Evolutionary conservation across 2,888 invertebrate species (phyloP).

Genomic region (Artemia sinica): DNA sequence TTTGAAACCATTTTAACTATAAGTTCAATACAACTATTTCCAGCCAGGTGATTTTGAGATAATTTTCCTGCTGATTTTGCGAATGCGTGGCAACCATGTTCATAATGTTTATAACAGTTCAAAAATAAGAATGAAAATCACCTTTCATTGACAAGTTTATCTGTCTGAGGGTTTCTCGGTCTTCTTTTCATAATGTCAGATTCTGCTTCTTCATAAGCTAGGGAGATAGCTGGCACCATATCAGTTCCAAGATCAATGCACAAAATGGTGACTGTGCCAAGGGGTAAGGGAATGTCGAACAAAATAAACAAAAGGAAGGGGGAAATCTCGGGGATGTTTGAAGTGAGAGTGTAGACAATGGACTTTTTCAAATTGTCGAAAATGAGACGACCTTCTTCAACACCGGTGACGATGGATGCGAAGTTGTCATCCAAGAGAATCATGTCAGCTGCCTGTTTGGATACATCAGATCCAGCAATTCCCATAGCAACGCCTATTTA

Average conservation of each 20-base stretch:
- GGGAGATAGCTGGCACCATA: constrained; percentile 80
- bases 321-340: constrained; percentile 94
- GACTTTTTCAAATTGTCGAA: constrained; percentile 44
- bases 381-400: constrained; percentile 42
- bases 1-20: no score
- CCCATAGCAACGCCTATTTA: constrained; percentile 51
- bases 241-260: constrained; percentile 99
- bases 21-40: no score
- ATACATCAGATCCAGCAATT: constrained; percentile 55
- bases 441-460: constrained; percentile 76
- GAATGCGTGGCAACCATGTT: no score
- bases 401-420: constrained; percentile 65
- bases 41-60: no score
- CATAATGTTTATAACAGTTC: no score
- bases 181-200: constrained; percentile 86
- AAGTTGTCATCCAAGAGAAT: constrained; percentile 74
- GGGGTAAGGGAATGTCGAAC: constrained; percentile 79
- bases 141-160: constrained; percentile 90
- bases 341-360: constrained; percentile 88
- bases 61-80: no score
- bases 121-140: no score
- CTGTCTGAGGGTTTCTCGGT: constrained; percentile 69
- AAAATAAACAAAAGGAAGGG: constrained; percentile 94
- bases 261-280: constrained; percentile 91
- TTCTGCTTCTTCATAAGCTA: constrained; percentile 79